Conservation (phyloP, 2,888 invertebrate genomes). For the Ptilodon capucinus region DNA sequence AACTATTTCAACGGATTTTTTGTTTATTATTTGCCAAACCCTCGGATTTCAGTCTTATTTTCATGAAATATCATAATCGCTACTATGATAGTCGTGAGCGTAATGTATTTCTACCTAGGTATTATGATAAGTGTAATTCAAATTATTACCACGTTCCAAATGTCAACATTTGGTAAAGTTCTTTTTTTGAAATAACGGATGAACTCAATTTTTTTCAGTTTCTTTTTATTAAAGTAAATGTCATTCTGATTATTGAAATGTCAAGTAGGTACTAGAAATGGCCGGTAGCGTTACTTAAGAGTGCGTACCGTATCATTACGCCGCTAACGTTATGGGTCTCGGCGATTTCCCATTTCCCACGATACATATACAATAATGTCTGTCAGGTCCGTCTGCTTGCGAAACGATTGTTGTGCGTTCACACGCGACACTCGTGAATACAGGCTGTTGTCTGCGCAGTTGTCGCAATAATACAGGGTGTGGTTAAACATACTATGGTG, state of each 20-base stretch:
- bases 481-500: background rate
- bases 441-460: constrained; percentile 14
- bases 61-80: no score
- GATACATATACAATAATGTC: constrained; percentile 51
- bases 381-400: constrained; percentile 47
- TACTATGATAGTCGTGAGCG: no score
- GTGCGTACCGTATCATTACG: constrained; percentile 49
- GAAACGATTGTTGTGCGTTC: constrained; percentile 50
- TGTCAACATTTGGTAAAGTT: no score
- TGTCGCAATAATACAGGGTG: background rate
- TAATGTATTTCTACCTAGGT: no score
- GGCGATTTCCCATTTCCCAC: constrained; percentile 54
- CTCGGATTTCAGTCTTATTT: no score
- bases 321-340: constrained; percentile 38
- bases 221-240: background rate
- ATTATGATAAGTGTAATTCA: no score
- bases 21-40: no score
- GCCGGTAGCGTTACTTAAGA: constrained; percentile 22
- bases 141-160: no score
- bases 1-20: no score
- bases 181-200: no score
- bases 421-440: constrained; percentile 40
- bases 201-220: no score
- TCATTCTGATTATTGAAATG: background rate
- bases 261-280: background rate